These are phyloP conservation scores for Eufriesea mexicana DNA, from an alignment of 1,140 invertebrate species.

Conservation along the genomic window DNA sequence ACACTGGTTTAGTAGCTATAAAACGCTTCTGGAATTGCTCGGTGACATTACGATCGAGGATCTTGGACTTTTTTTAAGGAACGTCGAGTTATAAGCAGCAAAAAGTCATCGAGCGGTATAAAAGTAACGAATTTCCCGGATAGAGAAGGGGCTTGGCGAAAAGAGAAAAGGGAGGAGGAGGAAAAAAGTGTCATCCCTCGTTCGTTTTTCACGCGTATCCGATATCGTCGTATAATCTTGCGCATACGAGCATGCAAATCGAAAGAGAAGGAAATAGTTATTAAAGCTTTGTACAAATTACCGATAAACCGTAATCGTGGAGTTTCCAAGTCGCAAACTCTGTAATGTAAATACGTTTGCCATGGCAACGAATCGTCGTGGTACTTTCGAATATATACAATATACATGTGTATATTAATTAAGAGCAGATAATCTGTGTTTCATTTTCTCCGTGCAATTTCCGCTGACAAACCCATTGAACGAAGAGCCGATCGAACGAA, in stretches of 20 bases:
- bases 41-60: background rate
- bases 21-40: background rate
- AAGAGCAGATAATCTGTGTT: conserved; percentile 68
- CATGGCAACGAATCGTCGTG: conserved; percentile 13
- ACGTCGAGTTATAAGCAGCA: background rate
- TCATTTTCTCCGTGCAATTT: conserved; percentile 11
- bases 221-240: background rate
- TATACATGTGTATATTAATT: conserved; percentile 60
- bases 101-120: background rate
- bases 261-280: background rate
- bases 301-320: conserved; percentile 6
- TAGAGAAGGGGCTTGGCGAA: too few species aligned
- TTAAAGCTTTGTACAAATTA: conserved; percentile 32
- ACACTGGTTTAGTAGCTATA: background rate
- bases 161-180: too few species aligned
- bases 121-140: too few species aligned
- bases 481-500: background rate
- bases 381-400: conserved; percentile 58
- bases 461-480: background rate
- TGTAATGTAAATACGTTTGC: conserved; percentile 69
- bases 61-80: background rate
- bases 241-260: conserved; percentile 10
- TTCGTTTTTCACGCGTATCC: background rate
- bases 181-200: background rate
- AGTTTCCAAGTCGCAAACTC: conserved; percentile 40